Evolutionary conservation across 2,888 invertebrate genomes (phyloP), one percentile per base, ranked within the genome.

Genomic region (Drosophila diplacantha): DNA sequence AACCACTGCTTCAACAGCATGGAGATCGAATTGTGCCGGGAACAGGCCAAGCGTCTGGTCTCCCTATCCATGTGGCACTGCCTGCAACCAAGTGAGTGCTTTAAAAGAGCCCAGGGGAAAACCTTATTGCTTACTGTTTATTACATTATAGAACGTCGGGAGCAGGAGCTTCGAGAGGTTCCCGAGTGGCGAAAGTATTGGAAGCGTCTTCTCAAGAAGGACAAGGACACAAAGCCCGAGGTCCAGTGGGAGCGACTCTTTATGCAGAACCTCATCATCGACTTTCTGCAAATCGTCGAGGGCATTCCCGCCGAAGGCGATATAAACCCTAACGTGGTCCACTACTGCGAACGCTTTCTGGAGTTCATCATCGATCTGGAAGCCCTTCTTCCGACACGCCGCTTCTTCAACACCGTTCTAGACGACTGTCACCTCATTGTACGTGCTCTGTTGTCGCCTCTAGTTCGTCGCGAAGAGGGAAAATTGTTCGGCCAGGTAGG

Each of bases 1-100:
- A 97, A 97, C 88, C 97, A 98, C 86, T 96, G 97, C 85, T 98
- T 99, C 85, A 98, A 98, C 84, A 98, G 98, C 77, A 95, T 99
- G 94, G 99, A 99, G 90, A 95, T 98, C 54, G 94, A 94, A 78
- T 89, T 99, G 41, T 96, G 99, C 59, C 90, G 99, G 38, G 95
- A 96, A 77, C 96, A 98, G 89, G 95, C 96, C 11, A 96, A 96
- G 87, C 91, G 94, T 60, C 90, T 99, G 6, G 96, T 98, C 0
- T 97, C 97, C 0, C 90, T 99, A 12, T 94, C 96, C 12, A 97
- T 97, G 92, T 99, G 99, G 98, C 90, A 92, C 49, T 95, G 95
- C 64, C 89, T 99, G 51, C 94, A 97, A 81, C 93, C 93, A 89
- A 91, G 93, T 93, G 86, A 86, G 90, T 68, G 0, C 3, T 4